These are phyloP conservation scores for fruit fly (Drosophila melanogaster) DNA, from an alignment of 1,140 invertebrate species.

Conservation along the genomic window Release_6_plus_ISO1_MT NT_033777.3:30384001-30384500, in stretches of 20 bases:
- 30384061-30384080: slow-evolving; percentile 55
- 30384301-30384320: slow-evolving; percentile 80
- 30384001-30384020: slow-evolving; percentile 4
- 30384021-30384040: slow-evolving; percentile 8
- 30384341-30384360: slow-evolving; percentile 45
- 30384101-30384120: slow-evolving; percentile 72
- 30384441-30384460: slow-evolving; percentile 72
- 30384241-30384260: slow-evolving; percentile 28
- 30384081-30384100: slow-evolving; percentile 64
- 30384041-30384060: slow-evolving; percentile 66
- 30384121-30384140: slow-evolving; percentile 56
- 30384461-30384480: slow-evolving; percentile 21
- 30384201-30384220: slow-evolving; percentile 48
- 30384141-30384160: slow-evolving; percentile 80
- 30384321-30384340: slow-evolving; percentile 54
- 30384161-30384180: slow-evolving; percentile 76
- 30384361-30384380: slow-evolving; percentile 64
- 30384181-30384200: slow-evolving; percentile 62
- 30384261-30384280: slow-evolving; percentile 75
- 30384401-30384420: slow-evolving; percentile 20
- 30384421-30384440: slow-evolving; percentile 81
- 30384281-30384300: slow-evolving; percentile 84
- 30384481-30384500: not conserved
- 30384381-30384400: slow-evolving; percentile 26
- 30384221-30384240: slow-evolving; percentile 3